Conservation (phyloP, 2,888 invertebrate species). For the Caenorhabditis sp. region DNA sequence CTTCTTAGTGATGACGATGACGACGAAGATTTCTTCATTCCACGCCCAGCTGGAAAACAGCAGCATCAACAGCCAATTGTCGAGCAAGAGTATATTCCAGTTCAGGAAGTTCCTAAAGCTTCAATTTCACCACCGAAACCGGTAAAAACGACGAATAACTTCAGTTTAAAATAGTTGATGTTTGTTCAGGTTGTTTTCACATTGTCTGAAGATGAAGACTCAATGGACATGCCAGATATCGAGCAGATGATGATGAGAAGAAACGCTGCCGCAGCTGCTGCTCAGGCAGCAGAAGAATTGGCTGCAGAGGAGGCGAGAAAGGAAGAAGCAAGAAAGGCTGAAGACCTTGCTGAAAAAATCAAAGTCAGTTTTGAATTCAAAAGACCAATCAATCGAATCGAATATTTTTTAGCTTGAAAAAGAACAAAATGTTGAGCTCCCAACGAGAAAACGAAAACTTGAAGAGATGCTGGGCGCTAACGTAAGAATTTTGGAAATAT, state of each 20-base stretch:
- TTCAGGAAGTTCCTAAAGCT: not conserved
- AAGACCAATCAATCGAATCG: no score
- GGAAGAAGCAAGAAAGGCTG: conserved; percentile 13
- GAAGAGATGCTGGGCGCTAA: not conserved
- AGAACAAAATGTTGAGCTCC: not conserved
- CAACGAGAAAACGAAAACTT: not conserved
- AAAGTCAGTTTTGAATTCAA: not conserved
- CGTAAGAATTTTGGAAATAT: not conserved
- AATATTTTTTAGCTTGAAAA: conserved; percentile 1
- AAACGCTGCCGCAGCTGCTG: conserved; percentile 35
- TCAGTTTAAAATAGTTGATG: no score
- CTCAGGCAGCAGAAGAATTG: not conserved
- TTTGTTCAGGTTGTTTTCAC: conserved; percentile 56
- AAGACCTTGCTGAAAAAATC: not conserved
- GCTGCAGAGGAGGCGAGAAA: not conserved
- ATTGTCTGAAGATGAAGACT: conserved; percentile 57
- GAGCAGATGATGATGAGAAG: conserved; percentile 48
- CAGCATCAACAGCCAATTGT: not conserved
- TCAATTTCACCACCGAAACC: not conserved
- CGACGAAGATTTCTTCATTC: conserved; percentile 5
- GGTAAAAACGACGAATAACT: not conserved
- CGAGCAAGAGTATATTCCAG: not conserved
- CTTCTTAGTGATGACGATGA: conserved; percentile 27
- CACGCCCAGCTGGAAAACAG: no score
- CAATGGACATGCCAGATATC: conserved; percentile 62